Evolutionary conservation across 1,140 invertebrate species (phyloP).

Genomic region (Elymnias hypermnestra): DNA sequence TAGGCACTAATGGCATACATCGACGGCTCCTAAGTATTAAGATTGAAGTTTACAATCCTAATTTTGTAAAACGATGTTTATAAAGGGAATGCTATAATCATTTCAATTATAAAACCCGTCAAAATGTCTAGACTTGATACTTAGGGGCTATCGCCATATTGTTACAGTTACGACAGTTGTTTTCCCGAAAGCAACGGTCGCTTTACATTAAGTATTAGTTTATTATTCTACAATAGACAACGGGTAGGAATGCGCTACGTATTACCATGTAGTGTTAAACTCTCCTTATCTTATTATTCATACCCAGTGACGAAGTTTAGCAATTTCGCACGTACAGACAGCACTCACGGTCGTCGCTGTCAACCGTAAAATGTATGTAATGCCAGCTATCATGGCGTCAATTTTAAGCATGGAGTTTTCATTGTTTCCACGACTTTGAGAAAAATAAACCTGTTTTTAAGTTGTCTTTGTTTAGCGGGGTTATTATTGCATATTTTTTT

Average conservation of each 20-base stretch:
- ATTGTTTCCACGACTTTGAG: background rate
- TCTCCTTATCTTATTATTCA: slow-evolving; percentile 14
- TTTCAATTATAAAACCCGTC: no score
- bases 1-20: no score
- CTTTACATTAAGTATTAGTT: background rate
- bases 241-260: slow-evolving; percentile 1
- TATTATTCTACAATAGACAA: background rate
- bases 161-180: background rate
- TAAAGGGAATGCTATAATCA: no score
- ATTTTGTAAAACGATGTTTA: no score
- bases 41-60: no score
- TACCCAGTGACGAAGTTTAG: background rate
- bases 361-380: slow-evolving; percentile 4
- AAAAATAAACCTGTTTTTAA: slow-evolving; percentile 1
- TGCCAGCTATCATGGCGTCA: background rate
- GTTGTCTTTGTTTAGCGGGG: background rate
- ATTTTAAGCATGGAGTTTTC: background rate
- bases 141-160: no score
- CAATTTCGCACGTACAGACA: slow-evolving; percentile 9
- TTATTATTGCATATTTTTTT: background rate
- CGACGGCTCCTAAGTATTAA: no score
- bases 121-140: no score
- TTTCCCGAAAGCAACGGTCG: slow-evolving; percentile 7
- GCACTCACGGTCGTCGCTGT: slow-evolving; percentile 4
- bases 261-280: background rate